Percentiles rank a stretch among this genome's conserved stretches.
phyloP scores from a whole-genome alignment of 2,113 vertebrate genomes.

The Menidia beryllina region DNA sequence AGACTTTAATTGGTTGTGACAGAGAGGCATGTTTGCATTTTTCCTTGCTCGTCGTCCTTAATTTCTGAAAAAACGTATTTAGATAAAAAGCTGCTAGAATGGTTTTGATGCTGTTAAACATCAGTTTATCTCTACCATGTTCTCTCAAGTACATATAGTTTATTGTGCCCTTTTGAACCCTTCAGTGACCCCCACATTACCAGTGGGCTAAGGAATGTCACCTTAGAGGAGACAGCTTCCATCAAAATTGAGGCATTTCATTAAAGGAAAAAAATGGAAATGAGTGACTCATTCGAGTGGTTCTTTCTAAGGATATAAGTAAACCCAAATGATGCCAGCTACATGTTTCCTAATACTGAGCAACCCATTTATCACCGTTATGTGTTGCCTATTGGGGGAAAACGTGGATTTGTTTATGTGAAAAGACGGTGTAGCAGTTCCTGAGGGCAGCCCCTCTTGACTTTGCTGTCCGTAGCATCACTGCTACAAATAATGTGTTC shows the following conservation, averaged over 20 bases:
- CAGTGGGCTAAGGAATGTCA: neutral
- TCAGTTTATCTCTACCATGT: constrained; percentile 16
- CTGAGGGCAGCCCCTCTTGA: constrained; percentile 14
- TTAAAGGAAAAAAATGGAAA: too few species aligned
- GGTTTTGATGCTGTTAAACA: constrained; percentile 20
- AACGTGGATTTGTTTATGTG: neutral
- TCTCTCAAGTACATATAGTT: constrained; percentile 1
- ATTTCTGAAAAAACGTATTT: constrained; percentile 40
- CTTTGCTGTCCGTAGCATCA: constrained; percentile 20
- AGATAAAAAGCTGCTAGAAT: constrained; percentile 27
- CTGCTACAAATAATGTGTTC: constrained; percentile 23
- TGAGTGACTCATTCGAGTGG: neutral
- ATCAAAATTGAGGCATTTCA: neutral
- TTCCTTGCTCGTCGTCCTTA: constrained; percentile 50
- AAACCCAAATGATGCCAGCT: too few species aligned
- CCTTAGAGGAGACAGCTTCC: neutral
- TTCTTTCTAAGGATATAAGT: too few species aligned
- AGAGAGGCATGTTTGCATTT: constrained; percentile 46
- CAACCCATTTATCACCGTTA: neutral
- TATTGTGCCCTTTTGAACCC: neutral
- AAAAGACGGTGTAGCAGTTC: constrained; percentile 8
- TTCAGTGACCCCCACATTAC: neutral
- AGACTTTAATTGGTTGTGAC: constrained; percentile 65
- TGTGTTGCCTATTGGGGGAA: neutral
- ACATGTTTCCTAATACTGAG: neutral